These are phyloP conservation scores for Centruroides sculpturatus DNA, from an alignment of 1,140 invertebrate genomes.

Conservation along the genomic window DNA sequence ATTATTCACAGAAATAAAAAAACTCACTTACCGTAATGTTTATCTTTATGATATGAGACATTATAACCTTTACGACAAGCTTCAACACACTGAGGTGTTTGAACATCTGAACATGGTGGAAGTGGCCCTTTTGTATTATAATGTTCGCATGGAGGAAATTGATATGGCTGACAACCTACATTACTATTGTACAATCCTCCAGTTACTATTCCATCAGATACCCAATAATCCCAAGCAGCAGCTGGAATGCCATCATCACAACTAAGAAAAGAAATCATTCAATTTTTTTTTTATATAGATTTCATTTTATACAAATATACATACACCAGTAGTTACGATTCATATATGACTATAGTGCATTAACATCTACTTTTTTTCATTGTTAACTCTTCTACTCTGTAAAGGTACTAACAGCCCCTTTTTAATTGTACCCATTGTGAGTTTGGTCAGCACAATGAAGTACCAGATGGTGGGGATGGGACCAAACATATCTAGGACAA, in stretches of 20 bases:
- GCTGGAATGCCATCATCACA: conserved; percentile 67
- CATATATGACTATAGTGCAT: no score
- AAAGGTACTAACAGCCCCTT: no score
- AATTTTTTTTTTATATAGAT: no score
- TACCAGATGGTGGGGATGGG: no score
- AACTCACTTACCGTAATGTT: conserved; percentile 46
- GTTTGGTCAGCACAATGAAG: no score
- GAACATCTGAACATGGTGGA: conserved; percentile 46
- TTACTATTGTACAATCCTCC: conserved; percentile 63
- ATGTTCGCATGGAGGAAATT: conserved; percentile 74
- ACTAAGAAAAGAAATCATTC: conserved; percentile 9
- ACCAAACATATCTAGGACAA: no score
- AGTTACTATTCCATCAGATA: conserved; percentile 57
- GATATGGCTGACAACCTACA: conserved; percentile 70
- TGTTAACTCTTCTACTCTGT: no score
- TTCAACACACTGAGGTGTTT: conserved; percentile 61
- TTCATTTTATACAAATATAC: no score
- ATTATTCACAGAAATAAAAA: no score
- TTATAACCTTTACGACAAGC: conserved; percentile 53
- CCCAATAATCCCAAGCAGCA: conserved; percentile 73
- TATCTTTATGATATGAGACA: conserved; percentile 54
- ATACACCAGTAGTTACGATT: no score
- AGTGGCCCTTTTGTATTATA: conserved; percentile 59
- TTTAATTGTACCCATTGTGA: no score
- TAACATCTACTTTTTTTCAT: no score